These are phyloP conservation scores for Numenius phaeopus DNA, from an alignment of 2,797 vertebrate species.

Conservation along the genomic window DNA sequence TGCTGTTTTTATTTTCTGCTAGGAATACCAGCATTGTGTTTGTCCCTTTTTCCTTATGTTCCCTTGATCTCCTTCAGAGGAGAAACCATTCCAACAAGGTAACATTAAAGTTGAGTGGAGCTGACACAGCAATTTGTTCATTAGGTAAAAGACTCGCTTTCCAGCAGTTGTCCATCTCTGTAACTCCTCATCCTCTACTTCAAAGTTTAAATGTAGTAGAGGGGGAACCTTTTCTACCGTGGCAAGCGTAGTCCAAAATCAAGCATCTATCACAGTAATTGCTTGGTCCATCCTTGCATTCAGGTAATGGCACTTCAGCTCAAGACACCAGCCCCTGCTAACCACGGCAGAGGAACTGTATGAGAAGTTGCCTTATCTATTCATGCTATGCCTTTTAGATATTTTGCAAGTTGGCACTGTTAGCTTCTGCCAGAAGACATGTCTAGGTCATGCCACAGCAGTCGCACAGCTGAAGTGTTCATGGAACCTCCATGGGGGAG, in stretches of 20 bases:
- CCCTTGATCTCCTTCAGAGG: background rate
- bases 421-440: background rate
- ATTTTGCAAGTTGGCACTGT: accelerated
- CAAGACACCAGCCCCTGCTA: background rate
- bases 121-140: background rate
- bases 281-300: background rate
- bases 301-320: background rate
- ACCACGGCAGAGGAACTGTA: background rate
- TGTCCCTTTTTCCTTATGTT: background rate
- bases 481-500: background rate
- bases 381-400: background rate
- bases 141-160: background rate
- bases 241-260: background rate
- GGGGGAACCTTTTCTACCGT: background rate
- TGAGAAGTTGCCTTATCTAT: background rate
- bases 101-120: background rate
- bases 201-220: background rate
- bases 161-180: background rate
- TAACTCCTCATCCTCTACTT: background rate
- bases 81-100: background rate
- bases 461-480: background rate
- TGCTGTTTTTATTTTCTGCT: background rate
- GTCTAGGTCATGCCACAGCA: background rate
- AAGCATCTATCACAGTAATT: background rate
- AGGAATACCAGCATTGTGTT: background rate